Evolutionary conservation across 1,140 invertebrate genomes (phyloP), one percentile per base, ranked within the genome.

Genomic region (Drosophila varians): DNA sequence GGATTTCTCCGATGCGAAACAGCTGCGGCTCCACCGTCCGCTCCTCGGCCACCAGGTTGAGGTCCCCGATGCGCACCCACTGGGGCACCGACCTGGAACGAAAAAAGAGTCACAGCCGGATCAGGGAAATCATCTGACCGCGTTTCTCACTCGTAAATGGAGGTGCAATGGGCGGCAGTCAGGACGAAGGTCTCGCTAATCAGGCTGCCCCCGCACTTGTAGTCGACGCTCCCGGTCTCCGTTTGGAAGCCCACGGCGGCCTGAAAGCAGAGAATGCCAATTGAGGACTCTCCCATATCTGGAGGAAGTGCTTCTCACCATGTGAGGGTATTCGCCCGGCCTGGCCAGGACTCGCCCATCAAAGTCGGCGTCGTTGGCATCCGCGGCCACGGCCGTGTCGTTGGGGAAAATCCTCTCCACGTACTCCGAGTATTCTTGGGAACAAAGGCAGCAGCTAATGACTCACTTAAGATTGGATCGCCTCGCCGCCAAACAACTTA

Each of bases 261-360:
- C 89, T 90, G 55, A 11, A 28, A 73, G 58, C 61, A 43, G 21
- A 49, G 43, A 64, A 53, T 31, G 21, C 28, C 19, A 12, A 55
- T 54, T 28, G 53, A 66, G n/a, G 25, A 25, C 36, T 56, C 1
- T 4, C 18, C 5, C n/a, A n/a, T n/a, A n/a, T n/a, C n/a, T n/a
- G n/a, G n/a, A n/a, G n/a, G n/a, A n/a, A 14, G 5, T 7, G 42
- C 6, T 47, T 34, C 19, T 11, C 77, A 90, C 91, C 91, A 92
- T 92, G 28, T 92, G 91, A 0, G 91, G 91, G 73, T 90, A 92
- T 84, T 92, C 89, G 34, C 83, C 87, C 14, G 86, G 84, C n/a
- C 56, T 49, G 14, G 90, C 91, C 31, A 80, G 60, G 6, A 76
- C 40, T 1, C 91, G 88, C 1, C 91, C 91, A 60, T 90, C 75